phyloP scores from a whole-genome alignment of 2,797 vertebrate genomes.

The Phoebastria nigripes region DNA sequence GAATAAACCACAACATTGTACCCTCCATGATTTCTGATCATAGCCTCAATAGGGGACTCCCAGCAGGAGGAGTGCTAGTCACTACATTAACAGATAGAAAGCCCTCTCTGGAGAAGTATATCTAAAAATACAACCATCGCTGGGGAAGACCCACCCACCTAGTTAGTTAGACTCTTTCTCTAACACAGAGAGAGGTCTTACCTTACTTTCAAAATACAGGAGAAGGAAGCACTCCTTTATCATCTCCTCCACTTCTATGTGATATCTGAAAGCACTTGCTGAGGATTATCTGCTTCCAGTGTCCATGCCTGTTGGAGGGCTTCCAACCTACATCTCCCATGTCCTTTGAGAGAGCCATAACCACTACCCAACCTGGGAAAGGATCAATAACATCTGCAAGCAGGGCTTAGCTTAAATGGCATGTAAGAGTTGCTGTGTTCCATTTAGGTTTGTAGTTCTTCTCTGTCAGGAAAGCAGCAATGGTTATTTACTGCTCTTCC shows the following conservation, averaged over 20 bases:
- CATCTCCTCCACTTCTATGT: fast-evolving
- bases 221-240: not conserved
- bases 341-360: not conserved
- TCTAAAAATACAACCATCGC: not conserved
- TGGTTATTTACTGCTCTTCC: not conserved
- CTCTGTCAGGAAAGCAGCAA: not conserved
- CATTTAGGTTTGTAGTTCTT: not conserved
- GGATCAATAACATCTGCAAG: not conserved
- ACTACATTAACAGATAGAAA: not conserved
- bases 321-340: not conserved
- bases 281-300: not conserved
- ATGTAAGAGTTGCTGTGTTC: not conserved
- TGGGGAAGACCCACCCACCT: not conserved
- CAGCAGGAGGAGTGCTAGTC: not conserved
- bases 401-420: not conserved
- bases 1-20: not conserved
- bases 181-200: not conserved
- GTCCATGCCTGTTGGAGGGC: fast-evolving
- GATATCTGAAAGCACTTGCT: not conserved
- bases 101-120: not conserved
- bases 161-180: not conserved
- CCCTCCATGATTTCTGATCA: not conserved
- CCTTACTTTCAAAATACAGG: not conserved
- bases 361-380: not conserved
- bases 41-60: not conserved